Base-by-base conservation (phyloP, 2,888 invertebrate species). In the Atethmia centrago region DNA sequence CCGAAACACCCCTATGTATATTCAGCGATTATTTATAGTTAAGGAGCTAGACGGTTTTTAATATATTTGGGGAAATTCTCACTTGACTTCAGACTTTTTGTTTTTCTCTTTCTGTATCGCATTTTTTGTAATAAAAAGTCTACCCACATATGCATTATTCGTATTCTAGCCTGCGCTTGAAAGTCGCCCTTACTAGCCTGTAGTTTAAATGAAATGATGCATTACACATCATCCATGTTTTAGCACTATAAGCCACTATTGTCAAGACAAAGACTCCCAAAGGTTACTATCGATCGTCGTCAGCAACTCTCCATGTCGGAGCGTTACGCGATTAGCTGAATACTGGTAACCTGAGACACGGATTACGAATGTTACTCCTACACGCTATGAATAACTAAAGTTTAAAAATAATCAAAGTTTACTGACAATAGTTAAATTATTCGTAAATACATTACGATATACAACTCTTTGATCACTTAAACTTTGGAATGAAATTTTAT, bases 401-500 rank as follows among this genome's bases (percentile, higher is more conserved):
- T n/a, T n/a, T n/a, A n/a, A n/a, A n/a, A n/a, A n/a, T n/a, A n/a
- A n/a, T 67, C 49, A 58, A 62, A 10, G n/a, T 16, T 77, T 56
- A 25, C 31, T 70, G 70, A 42, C 21, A 21, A 25, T 25, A 7
- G 40, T 16, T 45, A 0, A 5, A 14, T 47, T 49, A 16, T 64
- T 47, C 36, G 36, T 36, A 36, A 36, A 36, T 3, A 36, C 36
- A 36, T 36, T 36, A 3, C 7, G 4, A 5, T 36, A 36, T n/a
- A n/a, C n/a, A 86, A 87, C 81, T 84, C 67, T 66, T 85, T 86
- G 85, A 86, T 86, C 87, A 85, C 86, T 86, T 89, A 90, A 91
- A 93, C 87, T 93, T 94, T 95, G 95, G 95, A 96, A 95, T 96
- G 95, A 94, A 94, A 90, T 89, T 89, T 90, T 87, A 90, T 87